A percentile compares a stretch with the other conserved stretches of the same genome.
Conservation (phyloP, 2,888 invertebrate species). For the Myathropa florea region DNA sequence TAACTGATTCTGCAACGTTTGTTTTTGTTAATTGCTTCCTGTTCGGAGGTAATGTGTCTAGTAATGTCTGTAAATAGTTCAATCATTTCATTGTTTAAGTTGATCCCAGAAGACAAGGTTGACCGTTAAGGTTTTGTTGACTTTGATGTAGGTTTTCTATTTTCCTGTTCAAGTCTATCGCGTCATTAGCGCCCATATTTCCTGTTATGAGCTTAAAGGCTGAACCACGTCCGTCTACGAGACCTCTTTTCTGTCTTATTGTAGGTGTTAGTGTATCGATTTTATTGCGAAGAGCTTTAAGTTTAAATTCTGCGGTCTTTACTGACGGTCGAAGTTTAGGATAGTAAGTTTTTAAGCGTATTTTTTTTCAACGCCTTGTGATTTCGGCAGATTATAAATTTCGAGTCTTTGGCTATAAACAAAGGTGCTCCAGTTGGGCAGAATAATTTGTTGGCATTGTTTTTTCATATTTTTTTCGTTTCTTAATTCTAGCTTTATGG, state of each 20-base stretch:
- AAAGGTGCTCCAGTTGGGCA: background rate
- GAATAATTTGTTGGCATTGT: background rate
- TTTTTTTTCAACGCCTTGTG: background rate
- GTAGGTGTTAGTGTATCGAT: background rate
- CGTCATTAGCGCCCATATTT: background rate
- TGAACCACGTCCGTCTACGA: background rate
- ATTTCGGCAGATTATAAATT: background rate
- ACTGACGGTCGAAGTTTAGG: background rate
- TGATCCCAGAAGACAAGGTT: background rate
- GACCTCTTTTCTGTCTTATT: background rate
- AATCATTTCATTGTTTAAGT: conserved; percentile 11
- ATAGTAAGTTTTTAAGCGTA: background rate
- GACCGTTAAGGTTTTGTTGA: background rate
- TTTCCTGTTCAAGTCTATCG: background rate
- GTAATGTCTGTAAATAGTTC: conserved; percentile 35
- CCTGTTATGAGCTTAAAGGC: background rate
- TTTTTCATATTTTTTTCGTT: background rate
- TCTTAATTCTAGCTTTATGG: background rate
- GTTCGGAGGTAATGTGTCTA: conserved; percentile 21
- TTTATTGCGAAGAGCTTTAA: background rate
- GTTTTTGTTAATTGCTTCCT: conserved; percentile 12
- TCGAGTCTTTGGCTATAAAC: conserved; percentile 1
- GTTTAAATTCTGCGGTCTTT: background rate
- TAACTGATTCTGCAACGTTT: conserved; percentile 24
- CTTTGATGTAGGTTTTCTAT: background rate